Evolutionary conservation across 2,113 vertebrate genomes (phyloP).

Genomic region (Triplophysa siluroides): DNA sequence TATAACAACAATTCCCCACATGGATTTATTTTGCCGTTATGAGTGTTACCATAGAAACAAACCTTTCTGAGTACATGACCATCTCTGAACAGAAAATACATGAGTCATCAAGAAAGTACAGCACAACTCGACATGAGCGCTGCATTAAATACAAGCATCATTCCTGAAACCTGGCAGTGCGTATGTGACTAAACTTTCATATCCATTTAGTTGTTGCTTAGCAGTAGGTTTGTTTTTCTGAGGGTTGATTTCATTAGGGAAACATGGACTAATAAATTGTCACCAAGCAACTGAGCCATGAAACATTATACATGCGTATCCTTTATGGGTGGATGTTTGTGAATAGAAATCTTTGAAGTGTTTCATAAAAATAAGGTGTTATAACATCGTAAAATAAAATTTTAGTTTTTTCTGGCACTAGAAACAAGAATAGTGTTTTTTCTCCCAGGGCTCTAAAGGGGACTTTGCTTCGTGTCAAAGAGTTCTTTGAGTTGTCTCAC

Average conservation of each 20-base stretch:
- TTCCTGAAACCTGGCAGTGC: not conserved
- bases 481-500: not conserved
- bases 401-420: not conserved
- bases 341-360: not conserved
- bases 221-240: not conserved
- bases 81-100: too few species aligned
- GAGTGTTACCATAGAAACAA: too few species aligned
- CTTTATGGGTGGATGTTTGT: not conserved
- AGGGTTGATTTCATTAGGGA: not conserved
- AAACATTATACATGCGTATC: not conserved
- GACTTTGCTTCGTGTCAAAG: not conserved
- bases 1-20: too few species aligned
- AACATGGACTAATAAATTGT: not conserved
- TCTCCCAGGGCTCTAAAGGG: not conserved
- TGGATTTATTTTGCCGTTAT: too few species aligned
- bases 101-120: not conserved
- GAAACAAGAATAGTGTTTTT: not conserved
- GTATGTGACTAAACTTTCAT: not conserved
- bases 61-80: too few species aligned
- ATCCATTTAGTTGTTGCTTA: conserved; percentile 6
- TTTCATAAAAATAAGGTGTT: not conserved
- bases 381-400: not conserved
- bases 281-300: conserved; percentile 3
- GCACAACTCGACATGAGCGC: not conserved
- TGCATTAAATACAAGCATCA: not conserved